Percentiles rank a stretch among this genome's conserved stretches.
Conservation (phyloP, 2,797 vertebrate genomes). For the Helarctos malayanus region DNA sequence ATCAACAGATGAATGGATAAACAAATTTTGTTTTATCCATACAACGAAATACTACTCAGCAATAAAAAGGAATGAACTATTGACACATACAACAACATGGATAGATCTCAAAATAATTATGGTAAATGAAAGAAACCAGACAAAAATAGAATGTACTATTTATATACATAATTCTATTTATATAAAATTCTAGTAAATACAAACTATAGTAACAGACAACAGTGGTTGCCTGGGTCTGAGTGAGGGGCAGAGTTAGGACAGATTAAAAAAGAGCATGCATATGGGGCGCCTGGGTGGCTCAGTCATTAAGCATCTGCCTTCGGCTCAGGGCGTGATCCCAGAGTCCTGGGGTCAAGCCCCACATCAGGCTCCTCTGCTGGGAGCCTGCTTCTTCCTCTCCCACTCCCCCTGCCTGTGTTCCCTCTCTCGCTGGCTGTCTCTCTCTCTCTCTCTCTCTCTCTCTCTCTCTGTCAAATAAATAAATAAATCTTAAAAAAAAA, state of each 20-base stretch:
- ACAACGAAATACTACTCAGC: background rate
- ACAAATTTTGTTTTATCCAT: background rate
- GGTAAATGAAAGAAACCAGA: background rate
- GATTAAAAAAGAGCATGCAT: background rate
- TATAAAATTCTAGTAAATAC: background rate
- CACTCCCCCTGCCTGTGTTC: too few relatives aligned
- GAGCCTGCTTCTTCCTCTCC: too few relatives aligned
- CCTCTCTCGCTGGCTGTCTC: too few relatives aligned
- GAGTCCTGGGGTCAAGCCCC: too few relatives aligned
- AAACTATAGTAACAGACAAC: background rate
- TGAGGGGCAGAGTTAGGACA: background rate
- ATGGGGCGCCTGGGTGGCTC: background rate
- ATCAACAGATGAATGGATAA: background rate
- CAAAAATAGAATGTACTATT: background rate
- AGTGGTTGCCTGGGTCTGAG: background rate
- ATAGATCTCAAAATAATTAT: background rate
- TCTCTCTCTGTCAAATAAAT: too few relatives aligned
- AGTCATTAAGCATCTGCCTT: too few relatives aligned
- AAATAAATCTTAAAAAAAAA: background rate
- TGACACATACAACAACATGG: background rate
- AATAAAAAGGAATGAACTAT: background rate
- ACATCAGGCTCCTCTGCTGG: too few relatives aligned
- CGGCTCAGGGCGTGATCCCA: too few relatives aligned
- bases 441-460: too few relatives aligned
- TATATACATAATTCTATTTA: background rate